A percentile compares a stretch with the other conserved stretches of the same genome.
phyloP scores from a whole-genome alignment of 2,888 invertebrate species.

The Ornithoptera priamus region DNA sequence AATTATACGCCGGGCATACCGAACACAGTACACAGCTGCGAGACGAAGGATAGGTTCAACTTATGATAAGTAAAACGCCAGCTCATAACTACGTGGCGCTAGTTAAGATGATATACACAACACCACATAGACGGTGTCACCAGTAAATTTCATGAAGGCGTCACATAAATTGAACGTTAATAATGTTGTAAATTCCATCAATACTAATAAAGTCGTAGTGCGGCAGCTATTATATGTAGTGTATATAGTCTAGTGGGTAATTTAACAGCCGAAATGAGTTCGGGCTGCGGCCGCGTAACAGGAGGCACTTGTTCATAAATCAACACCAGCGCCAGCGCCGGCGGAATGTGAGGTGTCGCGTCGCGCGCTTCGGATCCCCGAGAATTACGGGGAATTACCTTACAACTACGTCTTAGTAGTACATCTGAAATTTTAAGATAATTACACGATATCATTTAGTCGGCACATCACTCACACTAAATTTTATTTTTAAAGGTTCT shows the following conservation, averaged over 20 bases:
- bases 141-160: too few relatives aligned
- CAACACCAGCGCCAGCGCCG: constrained; percentile 29
- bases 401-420: constrained; percentile 34
- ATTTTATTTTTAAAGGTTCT: too few relatives aligned
- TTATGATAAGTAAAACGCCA: too few relatives aligned
- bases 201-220: constrained; percentile 9
- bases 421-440: constrained; percentile 30
- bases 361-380: constrained; percentile 33
- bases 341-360: constrained; percentile 35
- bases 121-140: too few relatives aligned
- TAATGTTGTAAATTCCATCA: constrained; percentile 10
- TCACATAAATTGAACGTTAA: not conserved
- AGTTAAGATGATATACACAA: too few relatives aligned
- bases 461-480: too few relatives aligned
- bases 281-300: constrained; percentile 19
- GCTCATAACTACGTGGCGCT: too few relatives aligned
- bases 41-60: too few relatives aligned
- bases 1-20: too few relatives aligned
- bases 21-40: too few relatives aligned
- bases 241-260: constrained; percentile 24
- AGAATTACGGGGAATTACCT: constrained; percentile 37
- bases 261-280: constrained; percentile 28
- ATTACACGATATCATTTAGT: not conserved
- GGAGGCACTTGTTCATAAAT: constrained; percentile 30
- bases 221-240: constrained; percentile 11